phyloP scores from a whole-genome alignment of 1,140 invertebrate species.

The Diorhabda carinulata region DNA sequence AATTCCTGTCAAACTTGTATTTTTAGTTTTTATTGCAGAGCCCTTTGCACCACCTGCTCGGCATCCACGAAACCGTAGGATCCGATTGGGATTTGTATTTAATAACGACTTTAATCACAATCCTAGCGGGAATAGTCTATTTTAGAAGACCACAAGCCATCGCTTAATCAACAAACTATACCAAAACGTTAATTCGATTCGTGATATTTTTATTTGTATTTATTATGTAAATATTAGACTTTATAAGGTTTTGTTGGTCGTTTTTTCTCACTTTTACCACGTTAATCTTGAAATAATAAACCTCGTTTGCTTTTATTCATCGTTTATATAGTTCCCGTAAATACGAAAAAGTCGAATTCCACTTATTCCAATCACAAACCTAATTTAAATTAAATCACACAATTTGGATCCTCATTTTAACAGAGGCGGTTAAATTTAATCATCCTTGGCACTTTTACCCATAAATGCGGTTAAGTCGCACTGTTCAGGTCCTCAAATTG shows the following conservation, averaged over 20 bases:
- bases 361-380: too few relatives aligned
- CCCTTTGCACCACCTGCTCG: conserved; percentile 60
- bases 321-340: too few relatives aligned
- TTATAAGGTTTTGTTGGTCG: not conserved
- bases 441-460: too few relatives aligned
- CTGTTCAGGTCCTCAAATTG: too few relatives aligned
- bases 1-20: conserved; percentile 8
- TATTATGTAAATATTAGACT: conserved; percentile 17
- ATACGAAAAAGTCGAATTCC: too few relatives aligned
- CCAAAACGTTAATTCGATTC: not conserved
- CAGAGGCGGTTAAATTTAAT: too few relatives aligned
- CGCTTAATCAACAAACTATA: not conserved
- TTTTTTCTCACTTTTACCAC: too few relatives aligned
- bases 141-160: conserved; percentile 61
- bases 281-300: too few relatives aligned
- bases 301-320: too few relatives aligned
- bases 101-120: conserved; percentile 74
- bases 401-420: too few relatives aligned
- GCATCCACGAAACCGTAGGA: conserved; percentile 66
- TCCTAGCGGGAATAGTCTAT: conserved; percentile 78
- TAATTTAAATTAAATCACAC: too few relatives aligned
- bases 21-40: conserved; percentile 54
- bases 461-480: too few relatives aligned
- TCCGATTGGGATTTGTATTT: conserved; percentile 94
- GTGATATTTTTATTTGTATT: conserved; percentile 11